Base-by-base conservation (phyloP, 2,113 vertebrate genomes). In the Hemiscyllium ocellatum region DNA sequence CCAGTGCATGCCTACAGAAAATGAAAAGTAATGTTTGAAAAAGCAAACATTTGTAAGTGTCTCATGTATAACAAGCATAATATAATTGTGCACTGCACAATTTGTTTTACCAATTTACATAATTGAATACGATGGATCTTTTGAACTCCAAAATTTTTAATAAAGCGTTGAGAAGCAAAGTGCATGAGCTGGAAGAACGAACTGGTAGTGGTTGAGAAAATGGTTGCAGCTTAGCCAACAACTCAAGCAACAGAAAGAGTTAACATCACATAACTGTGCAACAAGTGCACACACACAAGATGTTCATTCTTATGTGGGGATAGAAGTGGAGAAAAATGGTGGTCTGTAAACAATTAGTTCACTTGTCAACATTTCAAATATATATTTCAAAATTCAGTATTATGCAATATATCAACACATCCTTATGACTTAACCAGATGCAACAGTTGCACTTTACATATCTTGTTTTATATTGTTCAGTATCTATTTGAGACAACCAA, bases 1-100 rank as follows among this genome's bases (percentile, higher is more conserved):
- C 99, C 99, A 96, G 99, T 99, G 98, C 99, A 99, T 68, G 99
- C 99, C 99, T 99, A 95, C 95, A 97, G 97, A 97, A 96, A 78
- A 96, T 96, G 96, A 95, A 96, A 95, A 93, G 70, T 96, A 97
- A 96, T 96, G 96, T 70, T 95, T 97, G 95, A 29, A 26, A 95
- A 72, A 15, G 17, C 52, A 65, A 72, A 95, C 24, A 47, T 72
- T n/a, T 66, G n/a, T 17, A 66, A 93, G 37, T 42, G 4, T 68
- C 52, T 56, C 24, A 87, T 24, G 52, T 26, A 24, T 0, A 87
- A 22, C 85, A 87, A 87, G 52, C 52, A 66, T 68, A 10, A 33
- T n/a, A 76, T 91, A 91, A 91, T 61, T 37, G 8, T 93, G 61
- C 33, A 68, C 22, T 68, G 89, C 2, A 93, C 33, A 93, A 93